Percentiles rank a stretch among this genome's conserved stretches.
These are phyloP conservation scores for Diglossa cyanea DNA, from an alignment of 2,797 vertebrate species.

Conservation along the genomic window DNA sequence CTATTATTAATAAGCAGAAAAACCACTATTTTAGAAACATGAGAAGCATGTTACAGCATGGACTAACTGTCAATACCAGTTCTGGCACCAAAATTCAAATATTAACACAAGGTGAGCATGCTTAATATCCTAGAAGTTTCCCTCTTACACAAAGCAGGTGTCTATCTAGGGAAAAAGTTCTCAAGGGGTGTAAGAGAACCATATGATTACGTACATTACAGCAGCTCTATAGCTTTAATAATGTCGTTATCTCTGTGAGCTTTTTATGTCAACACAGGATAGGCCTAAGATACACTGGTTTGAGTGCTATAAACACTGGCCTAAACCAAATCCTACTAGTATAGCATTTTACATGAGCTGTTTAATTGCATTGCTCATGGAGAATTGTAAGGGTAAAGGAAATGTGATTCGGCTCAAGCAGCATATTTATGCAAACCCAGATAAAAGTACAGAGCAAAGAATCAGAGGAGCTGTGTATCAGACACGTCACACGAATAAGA, in stretches of 20 bases:
- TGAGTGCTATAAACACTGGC: not conserved
- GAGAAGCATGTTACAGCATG: fast-evolving
- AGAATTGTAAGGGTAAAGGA: not conserved
- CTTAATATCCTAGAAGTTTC: not conserved
- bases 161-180: fast-evolving
- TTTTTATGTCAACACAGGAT: not conserved
- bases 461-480: fast-evolving
- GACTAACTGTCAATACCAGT: not conserved
- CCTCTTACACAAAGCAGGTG: not conserved
- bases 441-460: not conserved
- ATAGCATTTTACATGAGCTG: not conserved
- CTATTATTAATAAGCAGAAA: not conserved
- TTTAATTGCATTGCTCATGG: not conserved
- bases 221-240: not conserved
- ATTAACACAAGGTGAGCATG: not conserved
- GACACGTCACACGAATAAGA: not conserved
- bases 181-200: not conserved
- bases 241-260: fast-evolving
- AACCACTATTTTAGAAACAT: not conserved
- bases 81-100: not conserved
- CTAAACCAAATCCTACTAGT: not conserved
- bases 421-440: not conserved
- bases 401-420: not conserved
- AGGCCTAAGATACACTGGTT: not conserved
- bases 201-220: not conserved